Evolutionary conservation across 2,888 invertebrate species (phyloP), one percentile per base, ranked within the genome.

Genomic region (Amblyjoppa proteus): DNA sequence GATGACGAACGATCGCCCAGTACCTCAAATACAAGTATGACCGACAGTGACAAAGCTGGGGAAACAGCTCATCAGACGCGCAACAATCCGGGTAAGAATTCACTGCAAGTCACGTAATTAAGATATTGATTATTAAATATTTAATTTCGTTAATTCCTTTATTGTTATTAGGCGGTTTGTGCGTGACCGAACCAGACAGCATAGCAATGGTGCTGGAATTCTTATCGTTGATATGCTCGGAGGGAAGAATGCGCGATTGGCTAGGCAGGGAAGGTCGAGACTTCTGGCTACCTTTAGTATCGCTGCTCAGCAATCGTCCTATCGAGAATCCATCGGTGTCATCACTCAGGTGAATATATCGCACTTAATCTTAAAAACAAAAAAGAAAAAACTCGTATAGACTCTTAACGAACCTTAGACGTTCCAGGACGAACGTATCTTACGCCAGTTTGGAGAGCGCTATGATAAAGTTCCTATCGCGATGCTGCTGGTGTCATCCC

Each of bases 281-380:
- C n/a, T 98, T 98, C 94, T 98, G 98, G 98, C 95, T 96, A 69
- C 97, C 97, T 3, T 94, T 98, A 85, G 95, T 98, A 11, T 96
- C 96, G 83, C 95, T 97, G 92, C 95, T 97, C 41, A 97, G 97
- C 92, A 96, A 96, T 91, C 95, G 96, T 64, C 95, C 96, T 34
- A 92, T 95, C 92, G 93, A 92, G 90, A 93, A 90, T 89, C 91
- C 92, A 74, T 92, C 94, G 1, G 85, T 90, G 0, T 91, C 92
- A 11, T 92, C 92, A 7, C 90, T 91, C 16, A 92, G 92, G 93
- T 93, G 88, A 71, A 68, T 84, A 74, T 16, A 6, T 82, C 49
- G 78, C 49, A 20, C 11, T 70, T 5, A 34, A 64, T 64, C 1
- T 16, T 5, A 6, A 28, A 58, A 13, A 6, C 1, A n/a, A 53